Base-by-base conservation (phyloP, 2,113 vertebrate species). In the Hemiprocne comata region DNA sequence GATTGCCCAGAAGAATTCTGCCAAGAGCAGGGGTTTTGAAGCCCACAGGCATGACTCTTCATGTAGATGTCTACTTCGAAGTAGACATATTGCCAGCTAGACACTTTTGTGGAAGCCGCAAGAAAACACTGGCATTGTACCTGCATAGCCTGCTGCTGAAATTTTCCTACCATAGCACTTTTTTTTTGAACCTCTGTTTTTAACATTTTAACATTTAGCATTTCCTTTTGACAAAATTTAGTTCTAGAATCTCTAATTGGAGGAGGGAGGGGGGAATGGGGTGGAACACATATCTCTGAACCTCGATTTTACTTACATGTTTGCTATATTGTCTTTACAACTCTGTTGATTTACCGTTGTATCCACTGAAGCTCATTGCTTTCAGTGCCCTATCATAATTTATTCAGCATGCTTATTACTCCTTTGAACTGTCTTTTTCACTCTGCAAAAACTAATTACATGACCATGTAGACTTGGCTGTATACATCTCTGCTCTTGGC, bases 191-290 rank as follows among this genome's bases (percentile, higher is more conserved):
- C 40, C 26, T 3, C 4, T 70, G 15, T 29, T 75, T 67, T 67
- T 28, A 67, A 82, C 24, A 54, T 15, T 38, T 25, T 74, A n/a
- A n/a, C n/a, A n/a, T 80, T 76, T 55, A 40, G 18, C 24, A 58
- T 76, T 61, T 19, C 13, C 10, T 8, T 61, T 62, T 57, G 71
- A 76, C 40, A 23, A 54, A 60, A 69, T 60, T 55, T 60, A 46
- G 18, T 61, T 69, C n/a, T 75, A 75, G 46, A 21, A 60, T 46
- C 23, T 51, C 46, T 21, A 23, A 50, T 19, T 13, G 6, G 14
- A 29, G 10, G 33, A 6, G 40, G 18, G 26, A 3, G 17, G 1
- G 2, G 1, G 6, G 15, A 7, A 53, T 26, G 25, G 6, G 17
- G 42, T 11, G 20, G 54, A 25, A 38, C 9, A 36, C 11, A 9